These are phyloP conservation scores for Sebastes goodei DNA, from an alignment of 2,797 vertebrate species.

Conservation along the genomic window DNA sequence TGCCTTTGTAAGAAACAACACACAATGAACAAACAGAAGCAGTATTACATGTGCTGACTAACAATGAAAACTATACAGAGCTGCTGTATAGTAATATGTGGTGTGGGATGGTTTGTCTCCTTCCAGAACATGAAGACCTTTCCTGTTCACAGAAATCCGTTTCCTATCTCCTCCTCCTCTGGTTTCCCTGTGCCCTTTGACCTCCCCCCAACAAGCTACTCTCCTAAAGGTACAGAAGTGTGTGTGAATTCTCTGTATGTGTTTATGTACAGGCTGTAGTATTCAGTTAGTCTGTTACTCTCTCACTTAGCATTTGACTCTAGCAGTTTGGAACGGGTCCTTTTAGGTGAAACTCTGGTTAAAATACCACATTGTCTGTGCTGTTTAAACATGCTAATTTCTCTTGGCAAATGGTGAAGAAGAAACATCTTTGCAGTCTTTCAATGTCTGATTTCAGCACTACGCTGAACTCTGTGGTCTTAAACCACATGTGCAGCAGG, in stretches of 20 bases:
- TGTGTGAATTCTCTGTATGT: not conserved
- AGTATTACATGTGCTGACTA: not conserved
- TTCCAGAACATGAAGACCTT: constrained; percentile 81
- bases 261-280: not conserved
- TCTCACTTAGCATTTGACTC: not conserved
- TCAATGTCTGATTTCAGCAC: not conserved
- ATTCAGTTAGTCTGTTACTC: not conserved
- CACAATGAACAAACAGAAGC: not conserved
- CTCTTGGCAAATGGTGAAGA: not conserved
- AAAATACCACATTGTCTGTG: not conserved
- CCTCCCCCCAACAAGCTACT: constrained; percentile 81
- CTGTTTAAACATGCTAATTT: not conserved
- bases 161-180: constrained; percentile 73
- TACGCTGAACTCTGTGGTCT: not conserved
- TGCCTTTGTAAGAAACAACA: constrained; percentile 89
- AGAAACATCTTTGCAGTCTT: not conserved
- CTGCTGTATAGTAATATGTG: not conserved
- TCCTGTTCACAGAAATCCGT: constrained; percentile 75
- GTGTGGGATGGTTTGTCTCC: constrained; percentile 6
- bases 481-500: not conserved
- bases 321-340: too few species aligned
- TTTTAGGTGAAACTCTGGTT: not conserved
- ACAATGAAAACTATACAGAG: not conserved
- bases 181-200: constrained; percentile 85
- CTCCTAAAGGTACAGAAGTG: constrained; percentile 72